Base-by-base conservation (phyloP, 2,113 vertebrate genomes). In the Phoenicopterus ruber region DNA sequence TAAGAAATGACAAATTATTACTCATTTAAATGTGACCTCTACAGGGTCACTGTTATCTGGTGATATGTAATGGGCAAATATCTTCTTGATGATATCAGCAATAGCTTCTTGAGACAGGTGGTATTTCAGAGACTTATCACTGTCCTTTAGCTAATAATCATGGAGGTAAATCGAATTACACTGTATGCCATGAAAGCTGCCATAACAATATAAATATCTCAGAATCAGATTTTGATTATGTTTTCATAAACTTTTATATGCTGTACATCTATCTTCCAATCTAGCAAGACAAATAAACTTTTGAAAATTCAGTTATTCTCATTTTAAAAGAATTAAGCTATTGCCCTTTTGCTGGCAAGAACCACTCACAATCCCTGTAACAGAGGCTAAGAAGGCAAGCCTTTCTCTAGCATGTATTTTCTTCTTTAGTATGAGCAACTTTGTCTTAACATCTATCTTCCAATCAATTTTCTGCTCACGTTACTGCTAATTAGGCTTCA, bases 371-470 rank as follows among this genome's bases (percentile, higher is more conserved):
- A 14, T 7, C 25, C 11, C 57, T 38, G 36, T 47, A 65, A 21
- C 21, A 16, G n/a, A n/a, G 25, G 36, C 21, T 38, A 18, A 65
- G 46, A 3, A 1, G 2, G 5, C 49, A 86, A 44, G 13, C 0
- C 3, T 3, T n/a, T 69, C 55, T 29, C 47, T 14, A 6, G 32
- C 7, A 38, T 0, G 0, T 2, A 18, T 7, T 50, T 49, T 20
- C 72, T 40, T 34, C 71, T 44, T 47, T 7, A 42, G 10, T 1
- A 28, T 1, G 5, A 81, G 17, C 28, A 78, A 47, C 42, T 63
- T 16, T 3, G 4, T 10, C 62, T 77, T 87, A 90, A 1, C 14
- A 59, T 13, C n/a, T 81, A 21, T 11, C 32, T 42, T 9, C n/a
- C 66, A 62, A 67, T 47, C 55, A 66, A 11, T 21, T 36, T 79